Base-by-base conservation (phyloP, 2,797 vertebrate genomes). In the Heteromormyrus szaboi region DNA sequence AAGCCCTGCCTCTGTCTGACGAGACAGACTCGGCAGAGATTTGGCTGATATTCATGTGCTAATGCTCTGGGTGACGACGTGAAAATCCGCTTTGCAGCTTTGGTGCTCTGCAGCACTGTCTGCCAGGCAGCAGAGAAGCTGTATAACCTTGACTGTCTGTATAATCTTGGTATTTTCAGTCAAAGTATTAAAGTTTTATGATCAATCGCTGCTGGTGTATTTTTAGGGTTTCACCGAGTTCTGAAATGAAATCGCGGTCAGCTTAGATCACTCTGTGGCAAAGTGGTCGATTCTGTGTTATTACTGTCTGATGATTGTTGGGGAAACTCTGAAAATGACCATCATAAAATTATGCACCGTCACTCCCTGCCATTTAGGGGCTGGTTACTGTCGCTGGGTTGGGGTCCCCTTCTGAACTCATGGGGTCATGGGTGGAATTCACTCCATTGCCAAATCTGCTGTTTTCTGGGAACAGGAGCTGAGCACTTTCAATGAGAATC, bases 101-200 rank as follows among this genome's bases (percentile, higher is more conserved):
- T 92, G 94, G 91, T 93, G 93, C 93, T 92, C 91, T 89, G 89
- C 59, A 91, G 85, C 85, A 6, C 22, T 44, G n/a, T 84, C n/a
- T 92, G 86, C 91, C 92, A 91, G 85, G 29, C 19, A 53, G 14
- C 44, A n/a, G 81, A 68, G 92, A 92, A 93, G 93, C 93, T 92
- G 91, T 93, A 93, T 94, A 95, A 95, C 94, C 50, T 48, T 86
- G 50, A 46, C 76, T 81, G 92, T 93, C 72, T 79, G 91, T 93
- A 93, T 94, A 95, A 95, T 95, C 50, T 48, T 86, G 22, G 87
- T 93, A 93, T 94, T 95, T 94, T 94, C 44, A 50, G 88, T 41
- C 81, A 85, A 14, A 9, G 33, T 46, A 79, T 76, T 85, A 68
- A 68, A 68, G 25, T 33, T 56, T 17, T 83, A 9, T 65, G 53